phyloP scores from a whole-genome alignment of 2,888 invertebrate species.

The Aspidiotus destructor region DNA sequence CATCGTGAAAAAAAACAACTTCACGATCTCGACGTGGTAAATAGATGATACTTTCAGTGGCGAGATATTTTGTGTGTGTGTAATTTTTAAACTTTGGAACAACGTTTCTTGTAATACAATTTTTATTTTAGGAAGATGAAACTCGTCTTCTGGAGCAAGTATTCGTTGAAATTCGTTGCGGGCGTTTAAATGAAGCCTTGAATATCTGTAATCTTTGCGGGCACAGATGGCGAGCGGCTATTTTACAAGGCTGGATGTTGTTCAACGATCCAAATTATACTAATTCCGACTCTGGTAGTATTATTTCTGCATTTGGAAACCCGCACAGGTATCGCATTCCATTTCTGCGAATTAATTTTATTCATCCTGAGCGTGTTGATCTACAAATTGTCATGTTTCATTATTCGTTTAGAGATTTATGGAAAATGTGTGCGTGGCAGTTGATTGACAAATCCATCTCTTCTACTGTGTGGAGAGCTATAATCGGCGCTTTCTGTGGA shows the following conservation, averaged over 20 bases:
- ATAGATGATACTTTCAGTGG: not conserved
- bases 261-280: constrained; percentile 75
- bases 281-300: constrained; percentile 39
- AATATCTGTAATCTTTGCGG: constrained; percentile 74
- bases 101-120: not conserved
- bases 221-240: constrained; percentile 83
- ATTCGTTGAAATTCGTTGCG: constrained; percentile 71
- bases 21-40: constrained; percentile 67
- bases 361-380: not conserved
- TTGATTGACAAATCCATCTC: constrained; percentile 42
- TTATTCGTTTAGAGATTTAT: constrained; percentile 45
- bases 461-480: constrained; percentile 42
- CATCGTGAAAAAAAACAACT: constrained; percentile 63
- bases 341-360: no score
- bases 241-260: constrained; percentile 81
- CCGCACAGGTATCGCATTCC: constrained; percentile 52
- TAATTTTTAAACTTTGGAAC: constrained; percentile 3
- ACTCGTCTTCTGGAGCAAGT: constrained; percentile 51
- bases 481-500: constrained; percentile 64
- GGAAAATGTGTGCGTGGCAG: constrained; percentile 51
- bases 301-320: constrained; percentile 67
- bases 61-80: not conserved
- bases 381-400: not conserved
- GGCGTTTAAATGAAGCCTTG: constrained; percentile 74
- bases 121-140: constrained; percentile 56